These are phyloP conservation scores for Bradypus variegatus DNA, from an alignment of 2,797 vertebrate species.

Conservation along the genomic window DNA sequence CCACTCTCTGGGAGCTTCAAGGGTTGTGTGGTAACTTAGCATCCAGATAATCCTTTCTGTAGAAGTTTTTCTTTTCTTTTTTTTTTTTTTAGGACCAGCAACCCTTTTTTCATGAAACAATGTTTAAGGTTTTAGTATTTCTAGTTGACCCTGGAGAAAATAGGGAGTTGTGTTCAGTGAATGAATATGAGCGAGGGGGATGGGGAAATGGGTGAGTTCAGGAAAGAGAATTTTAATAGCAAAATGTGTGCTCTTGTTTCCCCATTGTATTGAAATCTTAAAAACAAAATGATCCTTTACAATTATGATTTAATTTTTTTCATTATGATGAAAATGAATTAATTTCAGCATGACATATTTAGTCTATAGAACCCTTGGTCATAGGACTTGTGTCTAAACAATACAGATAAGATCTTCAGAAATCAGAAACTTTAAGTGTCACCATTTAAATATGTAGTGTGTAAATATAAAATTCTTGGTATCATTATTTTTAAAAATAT, in stretches of 20 bases:
- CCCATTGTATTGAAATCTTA: background rate
- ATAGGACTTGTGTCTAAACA: background rate
- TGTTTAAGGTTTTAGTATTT: slow-evolving; percentile 24
- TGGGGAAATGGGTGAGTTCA: background rate
- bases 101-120: slow-evolving; percentile 17
- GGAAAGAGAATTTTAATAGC: background rate
- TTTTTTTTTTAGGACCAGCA: slow-evolving; percentile 68
- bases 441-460: background rate
- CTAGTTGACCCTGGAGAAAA: slow-evolving; percentile 30
- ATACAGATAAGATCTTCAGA: background rate
- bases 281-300: background rate
- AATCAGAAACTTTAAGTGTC: slow-evolving; percentile 22
- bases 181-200: background rate
- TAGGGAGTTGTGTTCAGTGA: slow-evolving; percentile 31
- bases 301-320: background rate
- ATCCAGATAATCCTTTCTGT: slow-evolving; percentile 49
- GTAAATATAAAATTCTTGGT: background rate
- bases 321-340: background rate
- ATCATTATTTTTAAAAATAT: background rate
- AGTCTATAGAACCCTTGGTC: background rate
- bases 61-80: slow-evolving; percentile 69
- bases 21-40: slow-evolving; percentile 55
- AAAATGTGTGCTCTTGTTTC: background rate
- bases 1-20: background rate
- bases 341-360: background rate